Evolutionary conservation across 2,113 vertebrate species (phyloP).

Genomic region (Phycodurus eques): DNA sequence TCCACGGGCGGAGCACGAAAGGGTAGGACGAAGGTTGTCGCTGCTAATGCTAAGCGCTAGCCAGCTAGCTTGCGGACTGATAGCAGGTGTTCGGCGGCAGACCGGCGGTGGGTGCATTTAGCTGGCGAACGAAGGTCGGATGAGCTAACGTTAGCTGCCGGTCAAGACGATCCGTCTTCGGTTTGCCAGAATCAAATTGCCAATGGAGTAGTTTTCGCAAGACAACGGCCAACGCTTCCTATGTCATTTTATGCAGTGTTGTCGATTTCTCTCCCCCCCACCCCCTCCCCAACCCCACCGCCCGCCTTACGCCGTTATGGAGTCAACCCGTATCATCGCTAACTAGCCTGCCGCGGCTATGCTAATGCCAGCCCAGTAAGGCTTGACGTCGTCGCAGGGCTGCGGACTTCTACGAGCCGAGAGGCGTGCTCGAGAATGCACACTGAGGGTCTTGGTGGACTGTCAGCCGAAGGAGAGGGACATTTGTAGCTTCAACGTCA

Average conservation of each 20-base stretch:
- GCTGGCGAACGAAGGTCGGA: slow-evolving; percentile 53
- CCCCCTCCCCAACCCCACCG: too few species aligned
- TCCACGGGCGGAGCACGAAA: slow-evolving; percentile 29
- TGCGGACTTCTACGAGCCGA: slow-evolving; percentile 38
- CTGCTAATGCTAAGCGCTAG: slow-evolving; percentile 21
- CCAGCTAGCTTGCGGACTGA: slow-evolving; percentile 42
- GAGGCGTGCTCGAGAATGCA: slow-evolving; percentile 64
- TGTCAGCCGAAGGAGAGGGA: slow-evolving; percentile 44
- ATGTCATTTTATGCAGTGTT: slow-evolving; percentile 11
- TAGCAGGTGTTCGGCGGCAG: slow-evolving; percentile 35
- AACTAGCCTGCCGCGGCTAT: slow-evolving; percentile 49
- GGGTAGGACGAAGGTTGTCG: slow-evolving; percentile 37
- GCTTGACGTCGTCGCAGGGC: slow-evolving; percentile 21
- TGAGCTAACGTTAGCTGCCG: slow-evolving; percentile 21
- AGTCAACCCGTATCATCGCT: slow-evolving; percentile 27
- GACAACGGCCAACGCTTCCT: not conserved
- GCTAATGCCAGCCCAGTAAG: slow-evolving; percentile 65
- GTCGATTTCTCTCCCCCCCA: not conserved
- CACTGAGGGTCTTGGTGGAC: slow-evolving; percentile 45
- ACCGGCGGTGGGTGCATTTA: slow-evolving; percentile 22
- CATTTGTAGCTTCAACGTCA: slow-evolving; percentile 28
- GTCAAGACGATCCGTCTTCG: not conserved
- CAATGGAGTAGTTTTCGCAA: not conserved
- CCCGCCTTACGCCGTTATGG: not conserved
- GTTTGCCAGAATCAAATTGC: not conserved